Base-by-base conservation (phyloP, 2,113 vertebrate species). In the Spizaetus ornatus region DNA sequence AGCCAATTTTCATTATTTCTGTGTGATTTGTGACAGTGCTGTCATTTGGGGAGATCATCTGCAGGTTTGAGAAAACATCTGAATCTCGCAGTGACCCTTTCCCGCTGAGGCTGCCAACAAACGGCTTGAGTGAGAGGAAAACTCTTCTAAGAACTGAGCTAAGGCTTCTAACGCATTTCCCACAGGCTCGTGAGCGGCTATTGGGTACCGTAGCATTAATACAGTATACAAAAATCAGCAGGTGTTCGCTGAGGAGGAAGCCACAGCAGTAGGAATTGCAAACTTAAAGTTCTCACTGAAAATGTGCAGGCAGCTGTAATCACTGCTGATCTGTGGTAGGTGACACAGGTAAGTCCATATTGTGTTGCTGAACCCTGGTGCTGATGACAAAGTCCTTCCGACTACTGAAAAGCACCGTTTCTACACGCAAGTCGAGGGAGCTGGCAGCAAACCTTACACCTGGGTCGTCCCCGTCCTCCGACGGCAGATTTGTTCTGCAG, bases 361-460 rank as follows among this genome's bases (percentile, higher is more conserved):
- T 40, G 34, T 19, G 20, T 55, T 58, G 42, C 53, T 42, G 65
- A 79, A 8, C 38, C 19, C n/a, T 29, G n/a, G 23, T 43, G 69
- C 52, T 63, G 70, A 17, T 25, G 72, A 15, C 45, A 3, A 84
- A 79, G 20, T 26, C 40, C 40, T 91, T 77, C 36, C 1, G 5
- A 9, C 14, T 27, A 10, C 48, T 31, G 52, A 38, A 43, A 62
- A 59, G 16, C 1, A 0, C 16, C 0, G 0, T 48, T 86, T 65
- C 31, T n/a, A n/a, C 5, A 1, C 61, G n/a, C 26, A 2, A 14
- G 48, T 15, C 18, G 5, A 50, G 45, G 62, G 8, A 40, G 40
- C 38, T 47, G 82, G 26, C 73, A 74, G 73, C 52, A 82, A 40
- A 47, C 34, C 73, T 80, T 40, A 20, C 40, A 8, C 43, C 42